Evolutionary conservation across 2,888 invertebrate species (phyloP), one percentile per base, ranked within the genome.

Genomic region (Labia minor): DNA sequence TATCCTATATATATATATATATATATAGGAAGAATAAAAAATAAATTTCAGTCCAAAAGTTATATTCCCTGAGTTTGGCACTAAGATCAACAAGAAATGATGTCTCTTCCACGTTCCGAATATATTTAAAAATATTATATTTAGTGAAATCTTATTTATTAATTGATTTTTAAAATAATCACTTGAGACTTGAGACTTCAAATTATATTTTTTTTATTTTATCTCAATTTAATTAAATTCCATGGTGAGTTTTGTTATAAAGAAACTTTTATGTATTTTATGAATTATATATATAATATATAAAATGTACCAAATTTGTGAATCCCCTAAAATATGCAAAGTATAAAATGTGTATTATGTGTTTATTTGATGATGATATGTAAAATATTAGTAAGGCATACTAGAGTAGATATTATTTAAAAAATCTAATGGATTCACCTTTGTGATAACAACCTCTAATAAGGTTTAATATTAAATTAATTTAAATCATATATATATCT

Each of bases 371-470:
- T 49, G 49, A 49, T 49, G 49, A 49, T 49, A 49, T 49, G 49
- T 49, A 49, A 49, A 49, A 49, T 49, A 49, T 49, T 49, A 49
- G 49, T 49, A 49, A 49, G 49, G 49, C 49, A 49, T 49, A 49
- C 49, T 49, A 49, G 14, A 49, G 16, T 49, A 49, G 14, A 49
- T 49, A 3, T 8, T 49, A 8, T 49, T 49, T 49, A 49, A 49
- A 49, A 49, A 49, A 49, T 49, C 49, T 49, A 49, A 49, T 49
- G n/a, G 49, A 49, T 49, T 49, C 49, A 49, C 49, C 16, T 49
- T 49, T 49, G 14, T 49, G 16, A 49, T 49, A 49, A 49, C 49
- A 49, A 49, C 49, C 49, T n/a, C n/a, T 49, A 49, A 49, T 14
- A 49, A 49, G 49, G 16, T 49, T n/a, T 3, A 49, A 49, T 49